Conservation (phyloP, 2,888 invertebrate species). For the Athrips mouffetella region DNA sequence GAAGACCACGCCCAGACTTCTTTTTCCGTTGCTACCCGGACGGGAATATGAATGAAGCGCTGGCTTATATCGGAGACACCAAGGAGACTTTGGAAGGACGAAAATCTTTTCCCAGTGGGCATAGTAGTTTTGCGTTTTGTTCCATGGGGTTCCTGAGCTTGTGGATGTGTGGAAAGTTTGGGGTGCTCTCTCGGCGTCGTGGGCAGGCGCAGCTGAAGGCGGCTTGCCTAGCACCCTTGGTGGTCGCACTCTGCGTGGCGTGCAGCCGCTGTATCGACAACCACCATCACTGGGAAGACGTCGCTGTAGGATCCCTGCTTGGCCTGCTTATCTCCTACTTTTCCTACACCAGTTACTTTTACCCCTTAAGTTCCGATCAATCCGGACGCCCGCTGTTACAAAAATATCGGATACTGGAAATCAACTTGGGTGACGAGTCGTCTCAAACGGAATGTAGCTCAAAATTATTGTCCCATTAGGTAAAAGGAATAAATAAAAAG, state of each 20-base stretch:
- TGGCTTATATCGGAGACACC: slow-evolving; percentile 81
- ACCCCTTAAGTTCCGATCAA: slow-evolving; percentile 45
- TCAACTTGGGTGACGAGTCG: background rate
- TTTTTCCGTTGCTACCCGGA: slow-evolving; percentile 89
- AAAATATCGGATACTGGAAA: background rate
- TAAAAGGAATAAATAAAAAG: slow-evolving; percentile 4
- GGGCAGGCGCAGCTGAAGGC: slow-evolving; percentile 80
- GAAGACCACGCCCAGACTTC: slow-evolving; percentile 90
- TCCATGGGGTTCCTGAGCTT: slow-evolving; percentile 84
- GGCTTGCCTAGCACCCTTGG: slow-evolving; percentile 78
- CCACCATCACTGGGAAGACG: slow-evolving; percentile 93
- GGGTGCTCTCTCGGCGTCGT: slow-evolving; percentile 79
- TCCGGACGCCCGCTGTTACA: slow-evolving; percentile 31
- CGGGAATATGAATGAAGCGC: slow-evolving; percentile 69
- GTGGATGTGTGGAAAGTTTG: slow-evolving; percentile 84
- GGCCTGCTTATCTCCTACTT: slow-evolving; percentile 80
- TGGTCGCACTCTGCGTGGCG: slow-evolving; percentile 81
- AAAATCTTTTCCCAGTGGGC: slow-evolving; percentile 93
- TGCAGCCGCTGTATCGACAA: slow-evolving; percentile 90
- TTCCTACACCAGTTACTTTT: slow-evolving; percentile 85
- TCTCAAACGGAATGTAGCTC: slow-evolving; percentile 1
- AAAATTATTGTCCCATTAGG: background rate
- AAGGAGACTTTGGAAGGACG: slow-evolving; percentile 83
- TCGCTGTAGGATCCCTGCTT: slow-evolving; percentile 82
- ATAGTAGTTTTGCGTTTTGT: slow-evolving; percentile 88